A percentile compares a stretch with the other conserved stretches of the same genome.
phyloP scores from a whole-genome alignment of 2,888 invertebrate species.

The Reticulitermes lucifugus region DNA sequence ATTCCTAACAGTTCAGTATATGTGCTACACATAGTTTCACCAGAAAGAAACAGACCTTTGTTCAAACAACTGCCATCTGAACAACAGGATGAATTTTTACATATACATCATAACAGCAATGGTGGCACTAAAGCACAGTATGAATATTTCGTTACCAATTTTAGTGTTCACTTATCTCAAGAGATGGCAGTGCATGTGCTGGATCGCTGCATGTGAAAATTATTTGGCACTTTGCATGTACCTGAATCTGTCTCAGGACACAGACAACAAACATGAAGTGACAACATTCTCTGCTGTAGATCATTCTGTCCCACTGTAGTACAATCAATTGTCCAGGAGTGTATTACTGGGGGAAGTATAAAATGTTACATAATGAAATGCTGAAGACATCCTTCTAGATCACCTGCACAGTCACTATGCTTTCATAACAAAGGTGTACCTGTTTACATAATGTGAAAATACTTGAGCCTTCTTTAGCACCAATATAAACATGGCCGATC shows the following conservation, averaged over 20 bases:
- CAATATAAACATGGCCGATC: neutral
- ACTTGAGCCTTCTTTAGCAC: slow-evolving; percentile 39
- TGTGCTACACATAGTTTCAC: neutral
- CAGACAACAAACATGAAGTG: neutral
- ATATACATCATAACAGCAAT: slow-evolving; percentile 19
- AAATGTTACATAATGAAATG: neutral
- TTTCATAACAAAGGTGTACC: neutral
- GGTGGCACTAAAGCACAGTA: neutral
- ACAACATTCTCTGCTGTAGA: neutral
- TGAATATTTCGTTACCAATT: neutral
- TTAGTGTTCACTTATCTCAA: neutral
- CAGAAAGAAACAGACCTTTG: neutral
- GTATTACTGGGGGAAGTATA: too few species aligned
- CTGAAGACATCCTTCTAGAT: neutral
- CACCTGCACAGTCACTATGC: neutral
- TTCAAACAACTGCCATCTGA: neutral
- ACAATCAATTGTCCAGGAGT: neutral
- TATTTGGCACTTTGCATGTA: slow-evolving; percentile 36
- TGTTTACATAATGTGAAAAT: neutral
- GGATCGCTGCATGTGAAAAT: slow-evolving; percentile 34
- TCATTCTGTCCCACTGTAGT: neutral
- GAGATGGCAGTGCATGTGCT: slow-evolving; percentile 31
- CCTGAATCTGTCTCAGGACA: slow-evolving; percentile 28
- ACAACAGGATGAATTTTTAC: slow-evolving; percentile 33
- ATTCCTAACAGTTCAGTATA: neutral